phyloP scores from a whole-genome alignment of 1,140 invertebrate species.

The Drosophila azteca region DNA sequence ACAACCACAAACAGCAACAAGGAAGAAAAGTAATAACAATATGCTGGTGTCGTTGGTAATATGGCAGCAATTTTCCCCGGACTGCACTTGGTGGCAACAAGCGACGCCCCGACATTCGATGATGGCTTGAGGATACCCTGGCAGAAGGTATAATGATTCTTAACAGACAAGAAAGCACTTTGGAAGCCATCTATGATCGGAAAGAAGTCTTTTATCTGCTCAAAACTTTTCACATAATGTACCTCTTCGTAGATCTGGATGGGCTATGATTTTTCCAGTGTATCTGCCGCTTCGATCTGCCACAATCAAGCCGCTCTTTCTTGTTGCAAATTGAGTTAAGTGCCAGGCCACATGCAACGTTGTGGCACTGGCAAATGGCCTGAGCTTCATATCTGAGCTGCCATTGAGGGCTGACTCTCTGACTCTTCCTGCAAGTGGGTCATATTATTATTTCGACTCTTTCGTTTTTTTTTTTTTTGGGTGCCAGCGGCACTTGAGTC shows the following conservation, averaged over 20 bases:
- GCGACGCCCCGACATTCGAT: background rate
- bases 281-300: too few species aligned
- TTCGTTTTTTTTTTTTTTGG: constrained; percentile 40
- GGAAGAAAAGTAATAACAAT: constrained; percentile 65
- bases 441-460: constrained; percentile 47
- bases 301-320: constrained; percentile 28
- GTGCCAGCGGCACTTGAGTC: constrained; percentile 45
- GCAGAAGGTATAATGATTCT: too few species aligned
- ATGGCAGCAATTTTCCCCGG: constrained; percentile 73
- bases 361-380: constrained; percentile 53
- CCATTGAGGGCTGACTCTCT: constrained; percentile 9
- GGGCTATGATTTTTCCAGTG: too few species aligned
- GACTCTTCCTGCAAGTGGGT: constrained; percentile 56
- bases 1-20: constrained; percentile 42
- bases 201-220: too few species aligned
- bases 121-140: too few species aligned
- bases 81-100: constrained; percentile 57
- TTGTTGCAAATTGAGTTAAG: constrained; percentile 76
- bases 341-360: constrained; percentile 69
- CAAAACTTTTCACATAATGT: too few species aligned
- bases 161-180: too few species aligned
- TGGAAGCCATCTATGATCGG: too few species aligned
- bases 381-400: constrained; percentile 9
- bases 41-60: constrained; percentile 75
- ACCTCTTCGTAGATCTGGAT: too few species aligned